These are phyloP conservation scores for Brienomyrus longianalis DNA, from an alignment of 2,113 vertebrate genomes.

Conservation along the genomic window DNA sequence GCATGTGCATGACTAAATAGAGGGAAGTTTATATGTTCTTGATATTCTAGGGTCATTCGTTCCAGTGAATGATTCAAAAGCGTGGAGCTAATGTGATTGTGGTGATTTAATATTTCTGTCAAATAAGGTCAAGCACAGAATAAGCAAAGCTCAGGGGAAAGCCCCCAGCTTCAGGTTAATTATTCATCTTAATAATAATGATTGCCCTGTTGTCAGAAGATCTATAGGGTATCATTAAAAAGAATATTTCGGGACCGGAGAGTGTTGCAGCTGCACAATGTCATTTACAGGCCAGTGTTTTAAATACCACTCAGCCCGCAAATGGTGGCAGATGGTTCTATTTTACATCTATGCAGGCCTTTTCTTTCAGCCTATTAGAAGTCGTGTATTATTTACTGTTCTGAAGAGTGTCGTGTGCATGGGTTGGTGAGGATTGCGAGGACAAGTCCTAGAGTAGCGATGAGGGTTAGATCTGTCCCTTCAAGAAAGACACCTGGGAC, in stretches of 20 bases:
- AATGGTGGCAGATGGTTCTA: neutral
- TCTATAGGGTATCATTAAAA: slow-evolving; percentile 18
- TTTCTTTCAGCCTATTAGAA: neutral
- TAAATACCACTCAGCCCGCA: neutral
- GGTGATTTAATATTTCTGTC: slow-evolving; percentile 19
- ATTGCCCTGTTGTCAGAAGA: slow-evolving; percentile 19
- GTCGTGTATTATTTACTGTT: neutral
- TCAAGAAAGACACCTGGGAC: neutral
- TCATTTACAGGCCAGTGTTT: slow-evolving; percentile 10
- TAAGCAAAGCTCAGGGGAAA: slow-evolving; percentile 13
- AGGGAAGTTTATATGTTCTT: neutral
- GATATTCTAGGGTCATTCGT: neutral
- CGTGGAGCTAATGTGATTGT: neutral
- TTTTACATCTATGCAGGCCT: neutral
- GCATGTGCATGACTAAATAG: neutral
- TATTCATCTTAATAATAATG: slow-evolving; percentile 19
- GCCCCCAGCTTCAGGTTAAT: slow-evolving; percentile 14
- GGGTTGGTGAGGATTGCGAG: neutral
- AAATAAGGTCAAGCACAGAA: slow-evolving; percentile 16
- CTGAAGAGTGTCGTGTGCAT: neutral
- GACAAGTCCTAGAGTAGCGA: neutral
- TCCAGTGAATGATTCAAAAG: slow-evolving; percentile 1
- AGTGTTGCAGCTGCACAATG: neutral
- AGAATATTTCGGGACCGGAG: slow-evolving; percentile 3
- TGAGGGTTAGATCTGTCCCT: neutral